Conservation (phyloP, 2,888 invertebrate species). For the Ormia ochracea region DNA sequence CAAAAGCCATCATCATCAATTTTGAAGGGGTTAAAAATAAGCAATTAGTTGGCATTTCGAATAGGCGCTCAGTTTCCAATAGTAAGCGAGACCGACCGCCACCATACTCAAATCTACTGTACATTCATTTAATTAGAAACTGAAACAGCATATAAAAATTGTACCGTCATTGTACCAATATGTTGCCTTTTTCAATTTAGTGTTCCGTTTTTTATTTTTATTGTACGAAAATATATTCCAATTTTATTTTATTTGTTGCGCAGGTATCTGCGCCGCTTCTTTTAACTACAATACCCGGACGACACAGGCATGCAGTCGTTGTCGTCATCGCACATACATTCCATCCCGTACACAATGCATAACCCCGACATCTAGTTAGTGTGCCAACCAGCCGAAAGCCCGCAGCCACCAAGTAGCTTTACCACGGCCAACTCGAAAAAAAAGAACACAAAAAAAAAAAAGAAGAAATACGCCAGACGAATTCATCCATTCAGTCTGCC, state of each 20-base stretch:
- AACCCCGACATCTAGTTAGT: slow-evolving; percentile 24
- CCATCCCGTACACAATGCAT: slow-evolving; percentile 16
- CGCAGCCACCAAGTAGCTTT: slow-evolving; percentile 28
- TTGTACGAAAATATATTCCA: slow-evolving; percentile 25
- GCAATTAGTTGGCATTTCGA: slow-evolving; percentile 67
- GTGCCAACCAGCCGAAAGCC: not conserved
- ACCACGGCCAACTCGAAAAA: slow-evolving; percentile 1
- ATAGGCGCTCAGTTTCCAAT: slow-evolving; percentile 64
- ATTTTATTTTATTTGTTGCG: slow-evolving; percentile 53
- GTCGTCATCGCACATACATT: slow-evolving; percentile 9
- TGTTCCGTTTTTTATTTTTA: slow-evolving; percentile 32
- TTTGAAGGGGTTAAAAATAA: slow-evolving; percentile 74
- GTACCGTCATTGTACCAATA: slow-evolving; percentile 53
- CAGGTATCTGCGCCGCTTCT: slow-evolving; percentile 61
- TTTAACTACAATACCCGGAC: slow-evolving; percentile 57
- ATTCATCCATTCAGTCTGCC: slow-evolving; percentile 53
- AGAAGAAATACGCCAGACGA: slow-evolving; percentile 21
- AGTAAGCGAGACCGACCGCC: slow-evolving; percentile 40
- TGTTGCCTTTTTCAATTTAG: slow-evolving; percentile 22
- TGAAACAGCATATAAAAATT: slow-evolving; percentile 50
- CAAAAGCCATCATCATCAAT: slow-evolving; percentile 43
- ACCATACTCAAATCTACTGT: slow-evolving; percentile 37
- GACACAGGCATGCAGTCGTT: slow-evolving; percentile 8
- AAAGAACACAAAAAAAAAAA: slow-evolving; percentile 7
- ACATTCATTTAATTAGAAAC: slow-evolving; percentile 60